Percentiles rank a stretch among this genome's conserved stretches.
Conservation (phyloP, 2,888 invertebrate species). For the Pristionchus maxplancki region DNA sequence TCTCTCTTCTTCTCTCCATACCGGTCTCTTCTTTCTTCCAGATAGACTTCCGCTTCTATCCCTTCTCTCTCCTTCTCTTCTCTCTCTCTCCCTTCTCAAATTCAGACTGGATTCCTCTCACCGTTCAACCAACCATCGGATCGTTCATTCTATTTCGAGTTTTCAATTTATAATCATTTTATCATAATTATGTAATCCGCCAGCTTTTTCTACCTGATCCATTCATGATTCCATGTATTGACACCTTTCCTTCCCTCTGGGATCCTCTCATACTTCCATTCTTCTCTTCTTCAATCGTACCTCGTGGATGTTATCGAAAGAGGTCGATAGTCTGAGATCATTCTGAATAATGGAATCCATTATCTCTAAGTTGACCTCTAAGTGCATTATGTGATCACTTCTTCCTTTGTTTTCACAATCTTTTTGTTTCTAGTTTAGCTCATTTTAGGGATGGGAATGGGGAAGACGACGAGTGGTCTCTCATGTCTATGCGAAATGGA, state of each 20-base stretch:
- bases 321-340: constrained; percentile 15
- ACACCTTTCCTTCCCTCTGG: constrained; percentile 33
- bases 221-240: not conserved
- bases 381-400: not conserved
- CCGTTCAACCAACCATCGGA: not conserved
- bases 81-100: constrained; percentile 6
- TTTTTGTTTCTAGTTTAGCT: not conserved
- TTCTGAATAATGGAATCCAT: not conserved
- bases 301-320: not conserved
- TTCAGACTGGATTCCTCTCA: constrained; percentile 3
- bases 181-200: not conserved
- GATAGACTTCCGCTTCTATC: constrained; percentile 5
- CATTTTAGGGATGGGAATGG: constrained; percentile 30
- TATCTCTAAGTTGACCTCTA: not conserved
- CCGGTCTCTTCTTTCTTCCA: constrained; percentile 15
- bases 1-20: constrained; percentile 23
- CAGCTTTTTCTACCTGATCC: not conserved
- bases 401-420: not conserved
- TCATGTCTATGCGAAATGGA: constrained; percentile 26
- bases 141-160: not conserved
- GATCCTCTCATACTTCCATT: constrained; percentile 22
- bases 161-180: not conserved
- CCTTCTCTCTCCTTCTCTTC: not conserved
- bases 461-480: not conserved
- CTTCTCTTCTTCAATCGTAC: not conserved